Conservation (phyloP, 2,888 invertebrate species). For the Heliconius ismenius region DNA sequence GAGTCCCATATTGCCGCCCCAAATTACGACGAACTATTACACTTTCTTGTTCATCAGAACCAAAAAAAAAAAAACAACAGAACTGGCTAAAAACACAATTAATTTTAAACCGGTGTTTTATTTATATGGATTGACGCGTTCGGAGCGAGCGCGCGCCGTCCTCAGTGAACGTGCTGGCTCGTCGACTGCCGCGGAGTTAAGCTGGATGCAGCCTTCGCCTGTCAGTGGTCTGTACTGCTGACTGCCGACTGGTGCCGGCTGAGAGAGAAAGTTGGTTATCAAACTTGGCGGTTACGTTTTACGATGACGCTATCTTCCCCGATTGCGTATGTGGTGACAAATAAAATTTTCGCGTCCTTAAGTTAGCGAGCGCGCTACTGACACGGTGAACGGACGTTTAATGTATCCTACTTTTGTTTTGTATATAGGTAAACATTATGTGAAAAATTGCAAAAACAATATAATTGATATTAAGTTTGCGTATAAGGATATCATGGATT, state of each 20-base stretch:
- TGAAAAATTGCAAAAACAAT: neutral
- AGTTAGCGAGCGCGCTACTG: slow-evolving; percentile 70
- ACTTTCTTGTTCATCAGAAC: slow-evolving; percentile 48
- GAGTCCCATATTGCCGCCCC: slow-evolving; percentile 68
- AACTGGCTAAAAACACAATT: slow-evolving; percentile 52
- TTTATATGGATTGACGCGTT: slow-evolving; percentile 54
- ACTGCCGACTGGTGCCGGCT: slow-evolving; percentile 37
- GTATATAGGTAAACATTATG: neutral
- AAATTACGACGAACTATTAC: slow-evolving; percentile 54
- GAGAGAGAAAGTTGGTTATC: slow-evolving; percentile 80
- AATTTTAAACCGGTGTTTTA: slow-evolving; percentile 50
- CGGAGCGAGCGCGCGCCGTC: slow-evolving; percentile 64
- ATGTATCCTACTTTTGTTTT: slow-evolving; percentile 60
- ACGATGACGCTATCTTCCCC: slow-evolving; percentile 76
- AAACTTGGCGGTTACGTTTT: slow-evolving; percentile 78
- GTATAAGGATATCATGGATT: slow-evolving; percentile 7
- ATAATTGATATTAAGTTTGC: neutral
- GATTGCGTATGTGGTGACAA: slow-evolving; percentile 80
- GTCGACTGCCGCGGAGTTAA: slow-evolving; percentile 67
- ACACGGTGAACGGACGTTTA: slow-evolving; percentile 67
- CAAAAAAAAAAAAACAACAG: slow-evolving; percentile 45
- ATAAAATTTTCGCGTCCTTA: slow-evolving; percentile 69
- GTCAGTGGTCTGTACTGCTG: slow-evolving; percentile 39
- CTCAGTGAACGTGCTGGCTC: slow-evolving; percentile 67
- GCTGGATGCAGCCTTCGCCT: slow-evolving; percentile 52